These are phyloP conservation scores for Papilio xuthus DNA, from an alignment of 1,140 invertebrate species.

Conservation along the genomic window DNA sequence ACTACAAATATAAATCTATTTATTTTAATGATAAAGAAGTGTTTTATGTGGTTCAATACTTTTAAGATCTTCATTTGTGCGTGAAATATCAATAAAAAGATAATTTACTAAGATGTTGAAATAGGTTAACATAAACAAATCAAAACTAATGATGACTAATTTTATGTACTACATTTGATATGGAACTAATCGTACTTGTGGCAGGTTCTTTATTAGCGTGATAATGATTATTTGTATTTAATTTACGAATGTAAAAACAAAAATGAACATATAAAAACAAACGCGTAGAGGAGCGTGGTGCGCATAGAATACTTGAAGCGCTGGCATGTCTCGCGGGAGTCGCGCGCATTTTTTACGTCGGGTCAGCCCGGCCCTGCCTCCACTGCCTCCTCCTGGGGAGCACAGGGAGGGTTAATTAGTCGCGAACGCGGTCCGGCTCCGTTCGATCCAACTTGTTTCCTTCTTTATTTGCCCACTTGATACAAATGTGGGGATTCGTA, in stretches of 20 bases:
- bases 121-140: no score
- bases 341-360: constrained; percentile 70
- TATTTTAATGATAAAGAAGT: no score
- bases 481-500: constrained; percentile 72
- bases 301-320: constrained; percentile 65
- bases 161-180: background rate
- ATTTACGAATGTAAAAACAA: constrained; percentile 30
- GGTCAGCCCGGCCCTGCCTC: constrained; percentile 54
- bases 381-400: constrained; percentile 41
- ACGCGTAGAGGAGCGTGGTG: constrained; percentile 48
- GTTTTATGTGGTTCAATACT: no score
- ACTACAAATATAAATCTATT: background rate
- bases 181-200: background rate
- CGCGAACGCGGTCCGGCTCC: constrained; percentile 75
- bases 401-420: constrained; percentile 75
- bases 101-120: no score
- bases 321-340: constrained; percentile 63
- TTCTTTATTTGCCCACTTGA: constrained; percentile 79
- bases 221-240: background rate
- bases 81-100: no score
- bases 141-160: no score
- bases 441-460: constrained; percentile 78
- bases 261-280: constrained; percentile 40
- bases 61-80: no score
- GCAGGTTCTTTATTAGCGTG: background rate